Evolutionary conservation across 1,140 invertebrate species (phyloP).

Genomic region (Drosophila kikkawai): DNA sequence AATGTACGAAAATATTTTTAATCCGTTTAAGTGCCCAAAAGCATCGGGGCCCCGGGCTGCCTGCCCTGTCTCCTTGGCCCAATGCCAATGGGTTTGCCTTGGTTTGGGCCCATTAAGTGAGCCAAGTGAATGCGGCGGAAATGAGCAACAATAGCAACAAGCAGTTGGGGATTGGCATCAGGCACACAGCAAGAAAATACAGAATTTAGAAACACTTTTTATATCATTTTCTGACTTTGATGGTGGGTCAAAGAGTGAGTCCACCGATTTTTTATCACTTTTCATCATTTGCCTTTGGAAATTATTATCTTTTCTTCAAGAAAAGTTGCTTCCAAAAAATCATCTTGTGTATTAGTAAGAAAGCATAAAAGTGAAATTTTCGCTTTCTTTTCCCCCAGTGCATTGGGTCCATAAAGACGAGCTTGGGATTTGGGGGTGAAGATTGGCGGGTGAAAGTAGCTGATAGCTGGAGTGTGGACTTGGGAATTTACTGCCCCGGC

Average conservation of each 20-base stretch:
- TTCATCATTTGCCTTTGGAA: too few species aligned
- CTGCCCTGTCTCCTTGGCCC: constrained; percentile 7
- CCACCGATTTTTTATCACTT: not conserved
- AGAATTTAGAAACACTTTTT: not conserved
- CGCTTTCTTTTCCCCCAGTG: not conserved
- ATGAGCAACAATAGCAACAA: constrained; percentile 82
- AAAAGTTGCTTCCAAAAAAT: not conserved
- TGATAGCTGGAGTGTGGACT: constrained; percentile 69
- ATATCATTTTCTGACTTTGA: not conserved
- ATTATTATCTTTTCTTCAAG: not conserved
- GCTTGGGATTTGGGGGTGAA: constrained; percentile 4
- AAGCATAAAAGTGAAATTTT: too few species aligned
- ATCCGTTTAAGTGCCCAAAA: constrained; percentile 77
- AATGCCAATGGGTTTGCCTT: constrained; percentile 33
- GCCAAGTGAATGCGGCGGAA: constrained; percentile 81
- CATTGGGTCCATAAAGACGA: constrained; percentile 21
- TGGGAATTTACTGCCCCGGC: constrained; percentile 60
- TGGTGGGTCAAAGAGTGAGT: too few species aligned
- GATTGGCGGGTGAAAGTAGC: constrained; percentile 53
- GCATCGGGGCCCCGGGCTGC: constrained; percentile 8
- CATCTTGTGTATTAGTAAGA: not conserved
- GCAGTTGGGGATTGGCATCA: constrained; percentile 58
- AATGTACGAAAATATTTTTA: constrained; percentile 83
- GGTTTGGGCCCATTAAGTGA: constrained; percentile 74
- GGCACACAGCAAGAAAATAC: not conserved